phyloP scores from a whole-genome alignment of 1,140 invertebrate genomes.

The Heliconius nattereri region DNA sequence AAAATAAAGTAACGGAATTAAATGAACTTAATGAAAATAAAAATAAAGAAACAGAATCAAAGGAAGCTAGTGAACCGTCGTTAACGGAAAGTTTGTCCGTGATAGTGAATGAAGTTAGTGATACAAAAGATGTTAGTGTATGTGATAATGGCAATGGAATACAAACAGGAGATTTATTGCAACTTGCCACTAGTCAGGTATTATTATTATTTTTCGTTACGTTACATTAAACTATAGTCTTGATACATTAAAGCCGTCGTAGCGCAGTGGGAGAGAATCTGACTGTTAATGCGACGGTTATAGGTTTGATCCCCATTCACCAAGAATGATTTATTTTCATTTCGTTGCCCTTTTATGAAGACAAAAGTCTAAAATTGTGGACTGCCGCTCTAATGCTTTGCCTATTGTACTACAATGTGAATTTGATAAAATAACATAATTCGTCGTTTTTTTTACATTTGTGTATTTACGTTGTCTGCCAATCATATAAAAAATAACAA shows the following conservation, averaged over 20 bases:
- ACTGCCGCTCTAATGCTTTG: too few species aligned
- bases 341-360: background rate
- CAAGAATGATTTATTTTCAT: too few species aligned
- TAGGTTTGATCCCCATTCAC: too few species aligned
- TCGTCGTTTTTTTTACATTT: too few species aligned
- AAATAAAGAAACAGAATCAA: conserved; percentile 6
- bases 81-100: conserved; percentile 21
- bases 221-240: too few species aligned
- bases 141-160: conserved; percentile 54
- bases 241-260: background rate
- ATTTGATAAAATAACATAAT: too few species aligned
- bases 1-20: conserved; percentile 4
- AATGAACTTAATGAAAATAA: background rate
- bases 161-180: conserved; percentile 48
- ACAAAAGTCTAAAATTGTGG: background rate
- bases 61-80: conserved; percentile 5
- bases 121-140: conserved; percentile 9
- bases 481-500: too few species aligned
- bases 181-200: conserved; percentile 54
- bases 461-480: too few species aligned
- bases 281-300: too few species aligned
- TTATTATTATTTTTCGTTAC: background rate
- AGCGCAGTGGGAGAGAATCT: too few species aligned
- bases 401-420: too few species aligned
- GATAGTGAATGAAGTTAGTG: conserved; percentile 16